Evolutionary conservation across 2,888 invertebrate genomes (phyloP).

Genomic region (Aproaerema taeniolella): DNA sequence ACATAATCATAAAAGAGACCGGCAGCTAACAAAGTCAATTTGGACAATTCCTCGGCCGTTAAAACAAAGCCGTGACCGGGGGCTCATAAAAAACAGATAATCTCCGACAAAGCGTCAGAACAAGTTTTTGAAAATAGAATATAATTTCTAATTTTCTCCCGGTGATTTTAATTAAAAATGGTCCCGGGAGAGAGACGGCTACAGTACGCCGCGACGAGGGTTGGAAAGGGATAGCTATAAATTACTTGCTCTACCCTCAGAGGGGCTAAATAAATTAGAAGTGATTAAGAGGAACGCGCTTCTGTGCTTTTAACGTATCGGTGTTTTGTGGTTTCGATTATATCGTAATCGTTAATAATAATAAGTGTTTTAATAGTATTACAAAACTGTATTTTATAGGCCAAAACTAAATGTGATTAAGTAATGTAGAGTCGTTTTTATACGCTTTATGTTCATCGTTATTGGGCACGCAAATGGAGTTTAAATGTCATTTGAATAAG

Average conservation of each 20-base stretch:
- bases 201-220: slow-evolving; percentile 40
- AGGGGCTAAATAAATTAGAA: slow-evolving; percentile 76
- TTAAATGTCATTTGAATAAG: slow-evolving; percentile 7
- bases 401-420: slow-evolving; percentile 1
- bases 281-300: slow-evolving; percentile 75
- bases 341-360: slow-evolving; percentile 15
- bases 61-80: slow-evolving; percentile 68
- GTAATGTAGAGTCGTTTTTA: too few species aligned
- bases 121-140: slow-evolving; percentile 78
- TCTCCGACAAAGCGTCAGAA: slow-evolving; percentile 73
- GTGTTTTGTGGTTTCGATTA: slow-evolving; percentile 53
- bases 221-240: slow-evolving; percentile 65
- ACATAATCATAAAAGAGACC: slow-evolving; percentile 58
- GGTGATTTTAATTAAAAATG: slow-evolving; percentile 77
- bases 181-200: slow-evolving; percentile 67
- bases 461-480: too few species aligned
- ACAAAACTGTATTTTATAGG: too few species aligned
- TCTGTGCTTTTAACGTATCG: slow-evolving; percentile 57
- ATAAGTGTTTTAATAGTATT: too few species aligned
- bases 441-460: neutral
- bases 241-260: slow-evolving; percentile 62
- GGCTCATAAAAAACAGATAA: slow-evolving; percentile 76
- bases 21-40: slow-evolving; percentile 57
- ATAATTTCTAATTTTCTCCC: slow-evolving; percentile 77
- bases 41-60: slow-evolving; percentile 65